These are phyloP conservation scores for Agriopis marginaria DNA, from an alignment of 2,888 invertebrate genomes.

Conservation along the genomic window DNA sequence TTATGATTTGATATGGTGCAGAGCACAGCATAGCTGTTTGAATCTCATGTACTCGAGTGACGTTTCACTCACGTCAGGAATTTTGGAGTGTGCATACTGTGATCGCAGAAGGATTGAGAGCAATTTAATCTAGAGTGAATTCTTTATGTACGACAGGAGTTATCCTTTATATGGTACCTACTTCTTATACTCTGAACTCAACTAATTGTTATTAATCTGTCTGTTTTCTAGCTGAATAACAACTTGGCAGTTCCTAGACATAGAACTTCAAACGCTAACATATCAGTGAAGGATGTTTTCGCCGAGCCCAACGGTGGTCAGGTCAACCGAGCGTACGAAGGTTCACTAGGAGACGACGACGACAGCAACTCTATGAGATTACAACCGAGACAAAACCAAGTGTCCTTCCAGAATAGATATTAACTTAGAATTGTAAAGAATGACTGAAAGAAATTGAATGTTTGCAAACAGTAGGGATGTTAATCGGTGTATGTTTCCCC, in stretches of 20 bases:
- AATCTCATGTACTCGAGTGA: no score
- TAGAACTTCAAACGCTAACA: constrained; percentile 91
- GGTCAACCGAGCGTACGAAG: constrained; percentile 92
- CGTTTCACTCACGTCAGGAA: no score
- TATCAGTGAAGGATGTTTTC: constrained; percentile 93
- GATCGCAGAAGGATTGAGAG: no score
- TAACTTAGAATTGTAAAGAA: constrained; percentile 43
- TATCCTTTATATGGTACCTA: no score
- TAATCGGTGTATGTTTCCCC: not conserved
- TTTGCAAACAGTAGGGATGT: not conserved
- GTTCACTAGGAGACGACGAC: constrained; percentile 88
- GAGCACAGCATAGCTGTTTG: no score
- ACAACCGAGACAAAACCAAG: constrained; percentile 88
- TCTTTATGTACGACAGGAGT: no score
- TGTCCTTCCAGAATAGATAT: constrained; percentile 85
- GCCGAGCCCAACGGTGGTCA: constrained; percentile 90
- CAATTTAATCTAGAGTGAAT: no score
- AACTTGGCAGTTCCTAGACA: constrained; percentile 89
- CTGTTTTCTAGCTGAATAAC: constrained; percentile 84
- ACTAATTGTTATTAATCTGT: no score
- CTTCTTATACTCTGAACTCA: no score
- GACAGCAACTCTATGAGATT: constrained; percentile 91
- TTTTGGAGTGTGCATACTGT: no score
- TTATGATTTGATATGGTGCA: no score
- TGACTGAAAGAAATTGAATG: constrained; percentile 9